A percentile compares a stretch with the other conserved stretches of the same genome.
These are phyloP conservation scores for Brenthis ino DNA, from an alignment of 2,888 invertebrate genomes.

Conservation along the genomic window DNA sequence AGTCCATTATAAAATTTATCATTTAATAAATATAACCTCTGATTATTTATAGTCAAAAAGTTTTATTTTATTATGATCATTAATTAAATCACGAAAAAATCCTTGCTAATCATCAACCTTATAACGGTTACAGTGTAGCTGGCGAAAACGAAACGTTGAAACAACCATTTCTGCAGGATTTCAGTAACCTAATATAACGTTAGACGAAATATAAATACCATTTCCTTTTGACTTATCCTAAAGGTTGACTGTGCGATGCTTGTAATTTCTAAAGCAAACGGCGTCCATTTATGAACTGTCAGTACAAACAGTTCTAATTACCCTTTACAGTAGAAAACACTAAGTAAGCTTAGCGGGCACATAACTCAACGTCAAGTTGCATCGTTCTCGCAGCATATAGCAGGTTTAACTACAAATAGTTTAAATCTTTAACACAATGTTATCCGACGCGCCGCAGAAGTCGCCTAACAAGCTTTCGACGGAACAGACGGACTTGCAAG, in stretches of 20 bases:
- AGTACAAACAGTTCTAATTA: conserved; percentile 34
- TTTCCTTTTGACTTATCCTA: background rate
- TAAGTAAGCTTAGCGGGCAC: conserved; percentile 35
- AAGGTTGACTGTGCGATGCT: conserved; percentile 3
- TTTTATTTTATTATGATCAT: no score
- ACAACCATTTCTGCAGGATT: no score
- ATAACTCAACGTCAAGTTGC: conserved; percentile 35
- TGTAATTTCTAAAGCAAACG: conserved; percentile 17
- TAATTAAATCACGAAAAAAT: no score
- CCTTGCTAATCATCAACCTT: no score
- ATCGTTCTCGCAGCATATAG: conserved; percentile 33
- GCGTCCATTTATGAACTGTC: conserved; percentile 34
- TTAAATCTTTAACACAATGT: conserved; percentile 64
- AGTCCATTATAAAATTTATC: no score
- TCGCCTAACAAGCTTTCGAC: conserved; percentile 65
- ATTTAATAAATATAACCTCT: no score
- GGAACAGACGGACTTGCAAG: conserved; percentile 47
- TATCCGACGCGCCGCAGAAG: conserved; percentile 66
- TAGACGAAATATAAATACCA: background rate
- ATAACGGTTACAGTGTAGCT: no score
- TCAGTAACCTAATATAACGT: no score
- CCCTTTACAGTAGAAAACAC: conserved; percentile 32
- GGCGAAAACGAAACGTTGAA: no score
- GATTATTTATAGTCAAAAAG: no score
- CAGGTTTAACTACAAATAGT: conserved; percentile 49